These are phyloP conservation scores for Notodonta ziczac DNA, from an alignment of 2,888 invertebrate species.

Conservation along the genomic window DNA sequence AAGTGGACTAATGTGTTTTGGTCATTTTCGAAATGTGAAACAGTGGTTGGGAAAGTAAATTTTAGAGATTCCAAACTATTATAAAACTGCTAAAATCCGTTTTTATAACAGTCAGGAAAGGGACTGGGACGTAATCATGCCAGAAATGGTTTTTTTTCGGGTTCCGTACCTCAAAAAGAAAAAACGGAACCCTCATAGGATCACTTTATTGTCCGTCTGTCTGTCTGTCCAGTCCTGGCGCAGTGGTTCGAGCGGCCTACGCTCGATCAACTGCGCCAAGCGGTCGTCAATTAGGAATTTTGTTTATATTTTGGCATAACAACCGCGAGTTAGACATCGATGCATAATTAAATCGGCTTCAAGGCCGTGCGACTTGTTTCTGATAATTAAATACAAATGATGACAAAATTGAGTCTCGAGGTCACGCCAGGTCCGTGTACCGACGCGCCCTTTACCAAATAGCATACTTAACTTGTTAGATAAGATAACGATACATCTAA, in stretches of 20 bases:
- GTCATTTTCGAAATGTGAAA: neutral
- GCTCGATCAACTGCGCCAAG: no score
- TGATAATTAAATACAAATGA: conserved; percentile 4
- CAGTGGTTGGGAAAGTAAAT: neutral
- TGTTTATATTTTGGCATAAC: neutral
- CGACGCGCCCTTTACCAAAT: neutral
- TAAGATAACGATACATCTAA: no score
- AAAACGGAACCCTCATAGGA: no score
- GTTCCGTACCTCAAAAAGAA: no score
- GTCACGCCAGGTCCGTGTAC: conserved; percentile 1
- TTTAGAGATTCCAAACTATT: neutral
- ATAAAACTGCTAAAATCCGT: no score
- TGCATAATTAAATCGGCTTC: neutral
- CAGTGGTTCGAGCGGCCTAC: no score
- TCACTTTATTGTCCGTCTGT: no score
- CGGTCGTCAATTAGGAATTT: neutral
- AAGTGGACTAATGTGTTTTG: conserved; percentile 5
- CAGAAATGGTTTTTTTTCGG: no score
- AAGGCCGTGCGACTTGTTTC: neutral
- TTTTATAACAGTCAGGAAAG: no score
- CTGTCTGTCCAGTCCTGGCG: no score
- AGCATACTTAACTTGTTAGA: no score
- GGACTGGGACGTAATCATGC: no score
- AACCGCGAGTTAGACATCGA: neutral
- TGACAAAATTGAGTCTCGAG: conserved; percentile 1